phyloP scores from a whole-genome alignment of 2,888 invertebrate genomes.

The Noctua pronuba region DNA sequence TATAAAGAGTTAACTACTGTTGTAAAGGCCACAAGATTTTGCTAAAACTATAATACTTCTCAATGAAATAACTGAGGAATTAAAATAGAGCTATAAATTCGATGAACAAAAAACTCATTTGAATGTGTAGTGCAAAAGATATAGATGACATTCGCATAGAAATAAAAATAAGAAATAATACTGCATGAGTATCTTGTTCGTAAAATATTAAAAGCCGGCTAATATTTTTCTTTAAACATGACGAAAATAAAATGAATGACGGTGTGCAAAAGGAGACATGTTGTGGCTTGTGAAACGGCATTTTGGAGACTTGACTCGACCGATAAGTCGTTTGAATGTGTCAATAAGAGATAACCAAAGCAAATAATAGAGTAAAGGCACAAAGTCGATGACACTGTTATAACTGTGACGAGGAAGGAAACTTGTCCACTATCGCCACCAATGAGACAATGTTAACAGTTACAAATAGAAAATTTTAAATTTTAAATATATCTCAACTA shows the following conservation, averaged over 20 bases:
- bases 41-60: conserved; percentile 14
- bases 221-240: conserved; percentile 48
- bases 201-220: conserved; percentile 19
- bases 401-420: conserved; percentile 73
- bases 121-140: conserved; percentile 26
- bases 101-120: conserved; percentile 49
- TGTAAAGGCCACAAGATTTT: conserved; percentile 10
- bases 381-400: conserved; percentile 82
- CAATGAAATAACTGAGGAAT: conserved; percentile 44
- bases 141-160: conserved; percentile 13
- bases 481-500: conserved; percentile 1
- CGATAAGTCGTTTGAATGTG: conserved; percentile 87
- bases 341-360: conserved; percentile 86
- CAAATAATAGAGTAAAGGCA: conserved; percentile 83
- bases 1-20: background rate
- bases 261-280: conserved; percentile 63
- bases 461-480: conserved; percentile 9
- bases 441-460: conserved; percentile 21
- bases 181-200: background rate
- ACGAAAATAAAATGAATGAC: conserved; percentile 57
- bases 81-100: conserved; percentile 49
- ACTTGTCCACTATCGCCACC: conserved; percentile 46
- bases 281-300: conserved; percentile 67
- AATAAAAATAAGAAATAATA: conserved; percentile 21
- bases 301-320: conserved; percentile 81